Conservation (phyloP, 2,888 invertebrate species). For the Euproctis similis region DNA sequence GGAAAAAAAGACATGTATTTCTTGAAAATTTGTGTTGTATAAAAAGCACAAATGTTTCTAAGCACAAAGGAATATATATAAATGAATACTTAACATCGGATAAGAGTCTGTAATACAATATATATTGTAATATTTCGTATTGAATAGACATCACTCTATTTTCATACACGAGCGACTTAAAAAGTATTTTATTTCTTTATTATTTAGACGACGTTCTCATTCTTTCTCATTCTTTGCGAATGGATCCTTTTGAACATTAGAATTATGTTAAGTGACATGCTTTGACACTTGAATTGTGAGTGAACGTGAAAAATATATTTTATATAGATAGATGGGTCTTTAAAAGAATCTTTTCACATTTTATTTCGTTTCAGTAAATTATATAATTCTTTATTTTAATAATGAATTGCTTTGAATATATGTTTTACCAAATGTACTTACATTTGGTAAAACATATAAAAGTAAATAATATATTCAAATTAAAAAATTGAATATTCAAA, state of each 20-base stretch:
- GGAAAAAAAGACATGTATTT: no score
- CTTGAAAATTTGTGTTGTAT: no score
- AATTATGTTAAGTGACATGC: slow-evolving; percentile 23
- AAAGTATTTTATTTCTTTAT: slow-evolving; percentile 20
- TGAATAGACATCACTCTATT: slow-evolving; percentile 27
- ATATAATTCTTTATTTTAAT: no score
- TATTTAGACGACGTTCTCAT: slow-evolving; percentile 11
- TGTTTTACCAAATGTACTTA: no score
- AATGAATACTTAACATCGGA: slow-evolving; percentile 17
- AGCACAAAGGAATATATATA: slow-evolving; percentile 20
- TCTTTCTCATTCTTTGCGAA: slow-evolving; percentile 20
- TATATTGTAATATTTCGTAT: slow-evolving; percentile 25
- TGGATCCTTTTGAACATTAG: slow-evolving; percentile 31
- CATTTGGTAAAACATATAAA: no score
- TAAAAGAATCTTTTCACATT: slow-evolving; percentile 1
- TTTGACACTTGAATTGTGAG: slow-evolving; percentile 7
- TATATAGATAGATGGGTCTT: slow-evolving; percentile 4
- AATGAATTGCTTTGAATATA: no score
- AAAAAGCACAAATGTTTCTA: no score
- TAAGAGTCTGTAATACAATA: slow-evolving; percentile 19
- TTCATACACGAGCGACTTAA: slow-evolving; percentile 26
- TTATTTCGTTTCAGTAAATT: neutral
- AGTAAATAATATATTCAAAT: no score
- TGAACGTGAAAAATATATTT: slow-evolving; percentile 14
- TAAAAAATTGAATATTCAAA: no score